Base-by-base conservation (phyloP, 2,797 vertebrate species). In the Pangasius sanitwongsei region DNA sequence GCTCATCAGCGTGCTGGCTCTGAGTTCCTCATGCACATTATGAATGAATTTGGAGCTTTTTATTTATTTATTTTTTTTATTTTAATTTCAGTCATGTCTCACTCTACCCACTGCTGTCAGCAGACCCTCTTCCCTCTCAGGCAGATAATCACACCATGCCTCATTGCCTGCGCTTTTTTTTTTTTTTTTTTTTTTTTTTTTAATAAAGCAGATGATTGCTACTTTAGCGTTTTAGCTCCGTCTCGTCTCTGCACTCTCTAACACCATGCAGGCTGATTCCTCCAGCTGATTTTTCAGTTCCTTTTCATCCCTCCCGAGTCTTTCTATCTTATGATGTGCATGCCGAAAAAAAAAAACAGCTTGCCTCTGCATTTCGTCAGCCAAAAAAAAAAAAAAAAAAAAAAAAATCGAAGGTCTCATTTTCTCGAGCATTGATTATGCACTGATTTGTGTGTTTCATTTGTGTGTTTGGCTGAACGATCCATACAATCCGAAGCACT, bases 281-380 rank as follows among this genome's bases (percentile, higher is more conserved):
- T 55, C n/a, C 20, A 70, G 44, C n/a, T 55, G 61, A 31, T 25
- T 55, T 50, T n/a, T 34, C 77, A 72, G 69, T 88, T 86, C 70
- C 83, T 87, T 61, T 77, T 63, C 86, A 28, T 50, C 72, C 37
- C 78, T 85, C 89, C 88, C 63, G 72, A 83, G 75, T 87, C 41
- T 13, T 28, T 61, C 80, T 28, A 0, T 61, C 90, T 67, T 88
- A 83, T 82, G 83, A 87, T 55, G 37, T 90, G 91, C 92, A 92
- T 93, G 91, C 86, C 13, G 15, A 50, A 50, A 50, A 23, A 15
- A 89, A 86, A 90, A 93, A 23, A 0, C 48, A 23, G 93, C 93
- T 92, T 91, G 89, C 92, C 88, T 92, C 87, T 95, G 94, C 93
- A 94, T 96, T 94, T 91, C 94, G 92, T 95, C 90, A 91, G 92